Percentiles rank a stretch among this genome's conserved stretches.
Evolutionary conservation across 1,140 invertebrate genomes (phyloP).

Genomic region (Pseudomyrmex dendroicus): DNA sequence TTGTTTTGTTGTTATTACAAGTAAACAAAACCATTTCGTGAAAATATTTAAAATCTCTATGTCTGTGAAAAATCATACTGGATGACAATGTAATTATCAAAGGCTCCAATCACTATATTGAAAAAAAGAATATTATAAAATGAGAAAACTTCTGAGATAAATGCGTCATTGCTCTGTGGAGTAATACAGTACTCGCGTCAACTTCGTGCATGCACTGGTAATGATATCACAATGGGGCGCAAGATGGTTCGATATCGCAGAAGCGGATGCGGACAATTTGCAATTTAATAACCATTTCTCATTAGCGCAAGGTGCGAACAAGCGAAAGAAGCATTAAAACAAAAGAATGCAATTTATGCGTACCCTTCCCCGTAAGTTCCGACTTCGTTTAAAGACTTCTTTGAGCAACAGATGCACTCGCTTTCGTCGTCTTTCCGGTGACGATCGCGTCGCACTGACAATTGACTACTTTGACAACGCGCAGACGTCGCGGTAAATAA

Average conservation of each 20-base stretch:
- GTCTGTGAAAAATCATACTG: no score
- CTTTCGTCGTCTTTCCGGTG: not conserved
- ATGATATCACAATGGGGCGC: slow-evolving; percentile 46
- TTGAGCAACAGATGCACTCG: not conserved
- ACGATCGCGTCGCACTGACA: slow-evolving; percentile 1
- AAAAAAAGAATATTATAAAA: not conserved
- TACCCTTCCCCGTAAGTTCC: not conserved
- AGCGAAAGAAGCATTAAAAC: not conserved
- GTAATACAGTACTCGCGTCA: slow-evolving; percentile 58
- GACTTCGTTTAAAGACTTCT: not conserved
- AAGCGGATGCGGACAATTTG: slow-evolving; percentile 56
- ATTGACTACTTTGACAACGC: not conserved
- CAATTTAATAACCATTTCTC: slow-evolving; percentile 54
- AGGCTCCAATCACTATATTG: not conserved
- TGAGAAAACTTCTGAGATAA: no score
- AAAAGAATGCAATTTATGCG: not conserved
- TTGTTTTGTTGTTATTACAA: no score
- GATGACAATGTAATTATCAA: no score
- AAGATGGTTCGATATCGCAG: slow-evolving; percentile 51
- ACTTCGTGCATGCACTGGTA: slow-evolving; percentile 63
- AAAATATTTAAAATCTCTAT: no score
- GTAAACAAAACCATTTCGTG: no score
- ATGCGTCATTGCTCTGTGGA: no score
- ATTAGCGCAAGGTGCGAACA: slow-evolving; percentile 6
- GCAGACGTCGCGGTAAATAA: not conserved